phyloP scores from a whole-genome alignment of 1,140 invertebrate species.

The Tigriopus japonicus region DNA sequence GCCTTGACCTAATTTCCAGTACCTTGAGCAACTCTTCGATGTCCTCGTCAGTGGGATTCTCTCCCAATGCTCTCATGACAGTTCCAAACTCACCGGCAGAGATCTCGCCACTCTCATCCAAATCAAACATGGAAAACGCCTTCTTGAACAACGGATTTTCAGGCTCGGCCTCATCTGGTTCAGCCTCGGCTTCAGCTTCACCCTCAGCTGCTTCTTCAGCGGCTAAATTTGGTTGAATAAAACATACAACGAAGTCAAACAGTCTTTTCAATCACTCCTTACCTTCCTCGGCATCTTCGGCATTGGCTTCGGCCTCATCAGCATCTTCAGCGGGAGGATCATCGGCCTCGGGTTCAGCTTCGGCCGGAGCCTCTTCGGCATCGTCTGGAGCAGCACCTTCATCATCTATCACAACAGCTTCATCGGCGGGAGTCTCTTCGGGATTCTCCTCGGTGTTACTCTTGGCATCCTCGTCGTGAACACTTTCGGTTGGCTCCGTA shows the following conservation, averaged over 20 bases:
- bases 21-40: conserved; percentile 7
- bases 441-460: too few species aligned
- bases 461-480: too few species aligned
- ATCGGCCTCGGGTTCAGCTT: not conserved
- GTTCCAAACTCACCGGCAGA: conserved; percentile 5
- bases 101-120: conserved; percentile 7
- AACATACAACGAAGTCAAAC: too few species aligned
- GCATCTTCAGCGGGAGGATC: not conserved
- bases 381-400: too few species aligned
- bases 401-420: too few species aligned
- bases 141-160: not conserved
- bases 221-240: too few species aligned
- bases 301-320: not conserved
- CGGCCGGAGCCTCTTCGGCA: not conserved
- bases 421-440: too few species aligned
- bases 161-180: not conserved
- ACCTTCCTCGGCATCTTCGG: not conserved
- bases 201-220: too few species aligned
- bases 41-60: conserved; percentile 11
- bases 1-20: too few species aligned
- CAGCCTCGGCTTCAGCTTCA: not conserved
- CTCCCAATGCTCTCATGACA: not conserved
- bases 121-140: conserved; percentile 2
- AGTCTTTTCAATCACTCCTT: not conserved
- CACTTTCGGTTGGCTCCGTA: too few species aligned